phyloP scores from a whole-genome alignment of 2,797 vertebrate genomes.

The Loriculus beryllinus region DNA sequence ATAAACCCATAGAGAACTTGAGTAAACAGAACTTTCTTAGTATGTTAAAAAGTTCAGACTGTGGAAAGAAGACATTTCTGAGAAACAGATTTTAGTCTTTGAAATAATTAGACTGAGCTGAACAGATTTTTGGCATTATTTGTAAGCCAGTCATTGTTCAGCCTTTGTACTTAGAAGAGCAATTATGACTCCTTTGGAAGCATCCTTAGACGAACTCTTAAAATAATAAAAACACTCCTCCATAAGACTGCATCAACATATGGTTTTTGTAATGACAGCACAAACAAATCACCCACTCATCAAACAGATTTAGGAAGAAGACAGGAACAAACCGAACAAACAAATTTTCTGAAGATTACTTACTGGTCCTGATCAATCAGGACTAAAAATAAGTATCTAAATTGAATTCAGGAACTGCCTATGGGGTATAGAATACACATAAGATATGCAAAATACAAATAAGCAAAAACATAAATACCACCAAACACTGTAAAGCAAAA shows the following conservation, averaged over 20 bases:
- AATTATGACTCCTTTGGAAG: slow-evolving; percentile 68
- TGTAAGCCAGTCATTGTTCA: slow-evolving; percentile 64
- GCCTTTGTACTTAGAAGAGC: slow-evolving; percentile 61
- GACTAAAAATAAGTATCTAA: not conserved
- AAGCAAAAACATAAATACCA: not conserved
- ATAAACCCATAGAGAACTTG: not conserved
- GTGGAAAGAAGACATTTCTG: slow-evolving; percentile 42
- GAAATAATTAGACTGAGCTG: slow-evolving; percentile 61
- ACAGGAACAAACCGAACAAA: slow-evolving; percentile 62
- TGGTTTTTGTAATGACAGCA: slow-evolving; percentile 56
- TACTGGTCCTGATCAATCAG: slow-evolving; percentile 38
- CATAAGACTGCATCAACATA: slow-evolving; percentile 60
- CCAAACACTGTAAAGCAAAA: not conserved
- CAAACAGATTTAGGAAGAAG: slow-evolving; percentile 60
- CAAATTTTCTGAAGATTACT: slow-evolving; percentile 41
- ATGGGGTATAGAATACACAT: not conserved
- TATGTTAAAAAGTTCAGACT: slow-evolving; percentile 3
- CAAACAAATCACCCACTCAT: slow-evolving; percentile 67
- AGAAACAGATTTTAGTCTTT: slow-evolving; percentile 52
- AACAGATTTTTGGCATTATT: slow-evolving; percentile 67
- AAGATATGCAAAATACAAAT: slow-evolving; percentile 22
- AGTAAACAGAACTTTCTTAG: not conserved
- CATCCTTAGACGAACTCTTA: slow-evolving; percentile 69
- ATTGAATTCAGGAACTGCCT: not conserved
- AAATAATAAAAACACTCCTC: slow-evolving; percentile 70